Percentiles rank a stretch among this genome's conserved stretches.
phyloP scores from a whole-genome alignment of 2,888 invertebrate genomes.

The Sthenelais limicola region DNA sequence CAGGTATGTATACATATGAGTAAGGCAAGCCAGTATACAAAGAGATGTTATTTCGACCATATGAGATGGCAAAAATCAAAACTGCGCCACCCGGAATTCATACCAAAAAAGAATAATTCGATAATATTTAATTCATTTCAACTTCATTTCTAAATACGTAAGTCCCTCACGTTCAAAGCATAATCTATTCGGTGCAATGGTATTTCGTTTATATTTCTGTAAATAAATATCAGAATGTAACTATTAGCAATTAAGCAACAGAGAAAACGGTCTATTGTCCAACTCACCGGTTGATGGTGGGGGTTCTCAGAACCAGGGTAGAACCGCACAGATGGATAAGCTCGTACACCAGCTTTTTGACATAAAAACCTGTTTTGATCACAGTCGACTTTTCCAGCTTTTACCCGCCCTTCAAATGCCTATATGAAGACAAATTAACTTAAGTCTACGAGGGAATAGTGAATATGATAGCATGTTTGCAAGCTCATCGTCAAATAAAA shows the following conservation, averaged over 20 bases:
- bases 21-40: not conserved
- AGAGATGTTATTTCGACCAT: not conserved
- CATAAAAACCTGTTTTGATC: conserved; percentile 76
- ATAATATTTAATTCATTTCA: too few relatives aligned
- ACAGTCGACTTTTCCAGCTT: conserved; percentile 80
- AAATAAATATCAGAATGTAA: not conserved
- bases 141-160: too few relatives aligned
- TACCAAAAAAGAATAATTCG: too few relatives aligned
- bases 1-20: not conserved
- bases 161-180: too few relatives aligned
- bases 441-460: too few relatives aligned
- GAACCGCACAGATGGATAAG: conserved; percentile 76
- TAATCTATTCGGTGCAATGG: too few relatives aligned
- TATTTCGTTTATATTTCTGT: not conserved
- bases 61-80: not conserved
- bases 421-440: conserved; percentile 49
- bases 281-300: conserved; percentile 9
- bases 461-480: too few relatives aligned
- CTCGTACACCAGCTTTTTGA: conserved; percentile 74
- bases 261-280: not conserved
- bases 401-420: conserved; percentile 75
- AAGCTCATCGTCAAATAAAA: too few relatives aligned
- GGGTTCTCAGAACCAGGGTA: conserved; percentile 41
- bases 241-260: not conserved
- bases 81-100: too few relatives aligned